phyloP scores from a whole-genome alignment of 2,113 vertebrate species.

The Riparia riparia region DNA sequence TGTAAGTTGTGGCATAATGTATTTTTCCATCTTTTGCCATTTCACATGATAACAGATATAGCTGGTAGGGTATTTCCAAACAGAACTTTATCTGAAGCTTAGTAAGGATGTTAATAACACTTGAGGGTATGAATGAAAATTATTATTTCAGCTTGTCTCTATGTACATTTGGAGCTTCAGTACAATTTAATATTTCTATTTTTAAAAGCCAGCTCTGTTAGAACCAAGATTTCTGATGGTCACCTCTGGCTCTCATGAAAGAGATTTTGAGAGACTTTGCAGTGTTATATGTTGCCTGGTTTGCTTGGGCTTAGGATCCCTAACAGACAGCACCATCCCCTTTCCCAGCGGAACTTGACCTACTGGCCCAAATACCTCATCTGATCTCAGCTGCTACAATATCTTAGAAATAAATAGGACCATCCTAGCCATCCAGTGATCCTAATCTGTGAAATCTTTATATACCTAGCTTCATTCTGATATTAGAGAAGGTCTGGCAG shows the following conservation, averaged over 20 bases:
- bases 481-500: conserved; percentile 57
- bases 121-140: background rate
- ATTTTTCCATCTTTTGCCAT: background rate
- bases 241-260: background rate
- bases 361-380: conserved; percentile 42
- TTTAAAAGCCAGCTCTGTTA: background rate
- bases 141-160: background rate
- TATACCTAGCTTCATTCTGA: background rate
- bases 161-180: background rate
- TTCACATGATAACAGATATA: background rate
- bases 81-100: background rate
- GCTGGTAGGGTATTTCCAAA: background rate
- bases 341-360: conserved; percentile 16
- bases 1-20: background rate
- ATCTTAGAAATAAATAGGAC: conserved; percentile 44
- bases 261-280: background rate
- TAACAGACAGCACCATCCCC: background rate
- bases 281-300: background rate
- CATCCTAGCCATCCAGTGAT: conserved; percentile 41
- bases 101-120: background rate
- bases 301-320: background rate
- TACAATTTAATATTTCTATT: background rate
- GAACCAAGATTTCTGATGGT: background rate
- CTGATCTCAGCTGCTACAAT: conserved; percentile 28
- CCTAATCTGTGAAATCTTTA: conserved; percentile 53